A percentile compares a stretch with the other conserved stretches of the same genome.
phyloP scores from a whole-genome alignment of 1,140 invertebrate species.

The Coptotermes formosanus region DNA sequence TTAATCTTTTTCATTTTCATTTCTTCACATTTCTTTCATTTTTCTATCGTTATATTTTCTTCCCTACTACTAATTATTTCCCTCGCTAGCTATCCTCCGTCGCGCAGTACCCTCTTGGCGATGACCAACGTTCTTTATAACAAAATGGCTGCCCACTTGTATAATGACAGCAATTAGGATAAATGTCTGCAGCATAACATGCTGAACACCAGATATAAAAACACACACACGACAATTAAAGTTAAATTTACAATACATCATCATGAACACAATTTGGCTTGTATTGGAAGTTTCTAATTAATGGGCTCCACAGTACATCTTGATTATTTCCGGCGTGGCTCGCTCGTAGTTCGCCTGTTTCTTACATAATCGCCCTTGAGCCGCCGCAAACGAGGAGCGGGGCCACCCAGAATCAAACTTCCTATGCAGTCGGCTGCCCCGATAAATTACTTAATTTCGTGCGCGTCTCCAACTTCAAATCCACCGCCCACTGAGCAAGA shows the following conservation, averaged over 20 bases:
- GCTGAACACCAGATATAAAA: background rate
- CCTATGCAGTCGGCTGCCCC: background rate
- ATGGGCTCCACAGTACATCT: background rate
- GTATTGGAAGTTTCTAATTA: constrained; percentile 5
- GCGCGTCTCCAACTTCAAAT: background rate
- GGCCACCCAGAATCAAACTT: constrained; percentile 14
- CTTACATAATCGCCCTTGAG: background rate
- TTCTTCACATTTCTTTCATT: too few species aligned
- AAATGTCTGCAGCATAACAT: background rate
- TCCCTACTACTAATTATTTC: too few species aligned
- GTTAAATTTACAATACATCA: constrained; percentile 17
- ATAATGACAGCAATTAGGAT: constrained; percentile 19
- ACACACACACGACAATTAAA: background rate
- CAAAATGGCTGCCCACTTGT: background rate
- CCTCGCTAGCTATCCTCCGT: too few species aligned
- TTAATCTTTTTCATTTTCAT: too few species aligned
- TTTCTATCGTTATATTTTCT: too few species aligned
- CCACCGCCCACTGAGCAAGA: background rate
- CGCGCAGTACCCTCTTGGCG: too few species aligned
- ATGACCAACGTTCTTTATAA: background rate
- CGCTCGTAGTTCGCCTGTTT: background rate
- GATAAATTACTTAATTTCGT: background rate
- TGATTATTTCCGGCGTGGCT: background rate
- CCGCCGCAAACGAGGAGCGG: background rate
- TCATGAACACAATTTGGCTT: background rate